Conservation (phyloP, 2,113 vertebrate genomes). For the Gyps fulvus region DNA sequence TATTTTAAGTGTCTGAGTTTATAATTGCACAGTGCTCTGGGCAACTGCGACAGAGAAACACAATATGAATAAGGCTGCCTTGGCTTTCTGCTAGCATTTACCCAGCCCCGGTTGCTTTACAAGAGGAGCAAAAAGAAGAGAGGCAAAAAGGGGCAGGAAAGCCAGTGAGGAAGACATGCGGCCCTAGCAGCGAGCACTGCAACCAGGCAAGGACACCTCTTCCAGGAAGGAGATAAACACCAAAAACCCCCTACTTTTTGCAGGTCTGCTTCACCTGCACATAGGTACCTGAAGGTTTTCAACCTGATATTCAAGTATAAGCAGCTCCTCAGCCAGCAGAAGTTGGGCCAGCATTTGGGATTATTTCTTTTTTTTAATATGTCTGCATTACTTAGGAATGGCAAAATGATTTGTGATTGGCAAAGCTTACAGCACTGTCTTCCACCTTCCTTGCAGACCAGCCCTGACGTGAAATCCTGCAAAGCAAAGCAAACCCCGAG, state of each 20-base stretch:
- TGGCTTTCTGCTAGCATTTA: neutral
- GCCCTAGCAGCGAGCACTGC: neutral
- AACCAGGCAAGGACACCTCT: neutral
- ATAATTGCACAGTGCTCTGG: neutral
- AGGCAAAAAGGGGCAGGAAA: neutral
- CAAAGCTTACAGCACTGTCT: neutral
- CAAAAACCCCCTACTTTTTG: neutral
- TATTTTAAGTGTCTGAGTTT: conserved; percentile 29
- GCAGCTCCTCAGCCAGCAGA: neutral
- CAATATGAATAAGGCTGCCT: neutral
- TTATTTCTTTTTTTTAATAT: neutral
- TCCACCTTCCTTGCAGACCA: neutral
- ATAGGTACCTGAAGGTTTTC: neutral
- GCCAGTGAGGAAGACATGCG: neutral
- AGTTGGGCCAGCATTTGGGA: accelerated
- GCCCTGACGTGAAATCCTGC: neutral
- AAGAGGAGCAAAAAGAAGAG: neutral
- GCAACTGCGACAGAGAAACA: neutral
- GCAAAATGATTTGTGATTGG: neutral
- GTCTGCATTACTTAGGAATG: neutral
- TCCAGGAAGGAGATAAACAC: neutral
- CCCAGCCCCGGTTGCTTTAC: neutral
- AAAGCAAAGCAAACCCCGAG: neutral
- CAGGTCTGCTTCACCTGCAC: neutral
- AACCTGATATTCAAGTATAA: neutral